Percentiles rank a stretch among this genome's conserved stretches.
Evolutionary conservation across 2,888 invertebrate species (phyloP).

Genomic region (Chromoteleia sp.): DNA sequence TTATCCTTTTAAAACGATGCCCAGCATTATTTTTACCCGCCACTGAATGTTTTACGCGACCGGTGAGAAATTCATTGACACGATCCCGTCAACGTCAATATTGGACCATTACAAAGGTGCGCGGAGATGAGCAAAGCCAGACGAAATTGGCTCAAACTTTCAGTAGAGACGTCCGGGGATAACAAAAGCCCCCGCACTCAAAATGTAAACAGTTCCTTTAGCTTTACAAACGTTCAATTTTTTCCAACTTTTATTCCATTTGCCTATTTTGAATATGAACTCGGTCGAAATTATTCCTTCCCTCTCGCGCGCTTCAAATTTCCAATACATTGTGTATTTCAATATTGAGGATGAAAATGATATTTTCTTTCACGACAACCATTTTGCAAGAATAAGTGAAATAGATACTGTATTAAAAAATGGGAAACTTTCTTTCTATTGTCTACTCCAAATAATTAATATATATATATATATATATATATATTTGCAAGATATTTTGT

Average conservation of each 20-base stretch:
- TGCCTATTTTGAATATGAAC: constrained; percentile 16
- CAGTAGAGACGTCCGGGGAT: background rate
- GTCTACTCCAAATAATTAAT: too few relatives aligned
- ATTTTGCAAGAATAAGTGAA: constrained; percentile 6
- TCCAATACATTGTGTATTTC: constrained; percentile 1
- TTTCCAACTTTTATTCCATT: constrained; percentile 15
- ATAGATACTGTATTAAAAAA: too few relatives aligned
- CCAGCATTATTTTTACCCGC: constrained; percentile 17
- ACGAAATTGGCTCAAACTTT: background rate
- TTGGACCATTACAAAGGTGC: background rate
- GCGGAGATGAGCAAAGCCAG: background rate
- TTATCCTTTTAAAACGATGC: constrained; percentile 9
- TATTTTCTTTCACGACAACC: constrained; percentile 10
- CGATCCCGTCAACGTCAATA: constrained; percentile 24
- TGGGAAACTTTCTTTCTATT: too few relatives aligned
- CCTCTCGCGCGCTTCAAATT: background rate
- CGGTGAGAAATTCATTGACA: constrained; percentile 29
- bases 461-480: too few relatives aligned
- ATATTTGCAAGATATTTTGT: too few relatives aligned
- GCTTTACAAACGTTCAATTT: background rate
- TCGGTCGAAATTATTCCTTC: constrained; percentile 11
- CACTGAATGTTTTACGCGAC: constrained; percentile 12
- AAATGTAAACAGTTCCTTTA: constrained; percentile 1
- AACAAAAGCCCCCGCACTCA: constrained; percentile 10
- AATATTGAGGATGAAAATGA: constrained; percentile 1